phyloP scores from a whole-genome alignment of 1,140 invertebrate genomes.

The Trichonephila clavipes region DNA sequence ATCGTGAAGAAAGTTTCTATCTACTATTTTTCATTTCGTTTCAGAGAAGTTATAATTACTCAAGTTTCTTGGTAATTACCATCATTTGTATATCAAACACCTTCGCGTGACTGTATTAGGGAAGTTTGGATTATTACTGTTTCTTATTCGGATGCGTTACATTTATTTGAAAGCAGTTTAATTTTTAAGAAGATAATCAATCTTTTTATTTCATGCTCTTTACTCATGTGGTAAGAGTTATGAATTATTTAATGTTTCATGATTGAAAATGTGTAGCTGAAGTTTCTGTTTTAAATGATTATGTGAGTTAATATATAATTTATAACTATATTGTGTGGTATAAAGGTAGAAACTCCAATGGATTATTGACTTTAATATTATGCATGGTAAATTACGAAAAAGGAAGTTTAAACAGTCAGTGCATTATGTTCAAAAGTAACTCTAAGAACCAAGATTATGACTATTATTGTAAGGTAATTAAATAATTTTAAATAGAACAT shows the following conservation, averaged over 20 bases:
- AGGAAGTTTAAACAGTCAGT: too few species aligned
- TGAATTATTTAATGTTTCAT: conserved; percentile 1
- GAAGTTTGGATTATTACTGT: neutral
- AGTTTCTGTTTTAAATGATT: neutral
- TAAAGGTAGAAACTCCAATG: neutral
- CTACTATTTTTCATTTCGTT: neutral
- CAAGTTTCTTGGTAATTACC: neutral
- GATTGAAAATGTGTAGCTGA: neutral
- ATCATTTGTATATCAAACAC: neutral
- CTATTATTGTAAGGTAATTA: too few species aligned
- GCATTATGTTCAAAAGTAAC: too few species aligned
- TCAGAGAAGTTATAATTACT: neutral
- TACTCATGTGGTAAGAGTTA: neutral
- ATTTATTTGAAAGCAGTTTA: neutral
- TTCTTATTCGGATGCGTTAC: neutral
- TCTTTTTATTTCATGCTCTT: neutral
- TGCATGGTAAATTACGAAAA: too few species aligned
- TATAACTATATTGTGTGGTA: neutral
- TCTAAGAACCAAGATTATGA: too few species aligned
- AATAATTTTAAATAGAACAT: too few species aligned
- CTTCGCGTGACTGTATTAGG: neutral
- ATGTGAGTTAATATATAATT: neutral
- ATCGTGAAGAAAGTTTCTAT: neutral
- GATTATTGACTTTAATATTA: too few species aligned
- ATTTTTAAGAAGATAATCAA: conserved; percentile 1